Evolutionary conservation across 2,797 vertebrate genomes (phyloP), one percentile per base, ranked within the genome.

Genomic region (Siniperca scherzeri): DNA sequence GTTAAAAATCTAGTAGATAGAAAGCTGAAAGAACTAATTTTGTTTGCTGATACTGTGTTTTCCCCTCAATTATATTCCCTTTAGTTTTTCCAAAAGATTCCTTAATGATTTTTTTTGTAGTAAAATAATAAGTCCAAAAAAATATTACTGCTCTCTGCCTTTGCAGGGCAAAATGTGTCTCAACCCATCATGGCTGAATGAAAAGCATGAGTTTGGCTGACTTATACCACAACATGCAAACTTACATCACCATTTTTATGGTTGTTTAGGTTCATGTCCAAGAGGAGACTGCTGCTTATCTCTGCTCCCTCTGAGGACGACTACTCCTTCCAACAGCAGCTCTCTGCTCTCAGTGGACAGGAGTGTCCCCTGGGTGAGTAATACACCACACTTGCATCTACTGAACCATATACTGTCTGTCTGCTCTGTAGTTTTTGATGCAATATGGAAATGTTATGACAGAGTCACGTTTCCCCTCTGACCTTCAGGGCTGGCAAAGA

Each of bases 311-410:
- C 91, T 70, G 92, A 95, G 69, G 95, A 96, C 1, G 96, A 97
- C 74, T 96, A 96, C 83, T 95, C 91, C 7, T 94, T 95, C 83
- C 96, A 96, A 22, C 96, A 96, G 90, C 96, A 97, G 91, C 88
- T 96, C 46, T 92, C 93, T 65, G 93, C 94, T 13, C 82, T 97
- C 64, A 90, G 53, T 2, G 94, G 95, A 83, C 96, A 96, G 74
- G 85, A 92, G 65, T 97, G 96, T 80, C 90, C 90, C 7, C 91
- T 97, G 70, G 96, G 96, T 96, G 72, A 78, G 94, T 60, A 48
- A 65, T 12, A 65, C n/a, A 10, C 16, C 59, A 65, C 19, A 19
- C 6, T 7, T 5, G 21, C 61, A 9, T 10, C 12, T 6, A n/a
- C 5, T 50, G 6, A 69, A 66, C 22, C 70, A 42, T 11, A 46